Evolutionary conservation across 2,888 invertebrate species (phyloP).

Genomic region (Halictus ligatus): DNA sequence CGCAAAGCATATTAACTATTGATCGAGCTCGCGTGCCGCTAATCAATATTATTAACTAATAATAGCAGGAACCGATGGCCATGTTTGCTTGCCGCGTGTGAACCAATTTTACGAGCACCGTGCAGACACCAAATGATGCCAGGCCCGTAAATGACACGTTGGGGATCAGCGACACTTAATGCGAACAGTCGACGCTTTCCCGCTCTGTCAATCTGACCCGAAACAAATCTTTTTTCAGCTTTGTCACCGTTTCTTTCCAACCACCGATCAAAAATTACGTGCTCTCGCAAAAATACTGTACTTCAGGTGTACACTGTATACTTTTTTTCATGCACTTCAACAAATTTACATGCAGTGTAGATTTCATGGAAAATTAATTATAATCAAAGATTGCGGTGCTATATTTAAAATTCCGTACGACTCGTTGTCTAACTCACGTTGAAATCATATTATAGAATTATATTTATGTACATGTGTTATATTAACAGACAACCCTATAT

Average conservation of each 20-base stretch:
- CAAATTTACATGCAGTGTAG: background rate
- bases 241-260: background rate
- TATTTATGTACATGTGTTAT: no score
- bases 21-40: constrained; percentile 4
- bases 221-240: background rate
- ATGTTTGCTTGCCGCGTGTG: constrained; percentile 11
- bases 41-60: constrained; percentile 42
- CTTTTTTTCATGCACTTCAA: no score
- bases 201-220: background rate
- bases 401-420: background rate
- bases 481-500: no score
- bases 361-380: background rate
- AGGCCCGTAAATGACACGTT: background rate
- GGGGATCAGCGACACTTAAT: background rate
- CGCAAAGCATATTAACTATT: constrained; percentile 36
- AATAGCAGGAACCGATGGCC: background rate
- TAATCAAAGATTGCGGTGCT: no score
- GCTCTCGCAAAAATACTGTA: no score
- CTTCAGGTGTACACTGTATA: no score
- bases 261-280: background rate
- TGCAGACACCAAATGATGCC: background rate
- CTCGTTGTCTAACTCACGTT: background rate
- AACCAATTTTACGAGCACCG: constrained; percentile 13
- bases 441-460: background rate
- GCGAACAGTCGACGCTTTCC: background rate